Evolutionary conservation across 1,140 invertebrate species (phyloP), one percentile per base, ranked within the genome.

Genomic region (Brachionus manjavacas): DNA sequence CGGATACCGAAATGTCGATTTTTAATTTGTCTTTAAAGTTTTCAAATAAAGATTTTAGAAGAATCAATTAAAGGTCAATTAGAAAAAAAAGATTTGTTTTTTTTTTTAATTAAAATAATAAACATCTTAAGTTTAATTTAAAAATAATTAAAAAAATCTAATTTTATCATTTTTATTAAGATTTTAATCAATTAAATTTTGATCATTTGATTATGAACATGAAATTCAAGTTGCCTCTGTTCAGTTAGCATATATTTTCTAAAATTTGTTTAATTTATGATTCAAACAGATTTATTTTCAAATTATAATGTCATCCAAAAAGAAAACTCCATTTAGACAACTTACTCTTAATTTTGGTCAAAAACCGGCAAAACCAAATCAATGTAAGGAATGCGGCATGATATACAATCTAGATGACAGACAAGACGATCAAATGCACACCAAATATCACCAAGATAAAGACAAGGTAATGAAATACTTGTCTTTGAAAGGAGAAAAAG

Each of bases 311-410:
- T 76, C 72, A 49, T 46, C 72, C 7, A 46, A 49, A 76, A 76
- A 76, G 16, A 76, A 76, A 76, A 49, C 72, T 25, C 72, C 72
- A 20, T 76, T 76, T 25, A 76, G 49, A 25, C 72, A 76, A 76
- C 25, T 76, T 2, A 76, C 72, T n/a, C 25, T 76, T 25, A 76
- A 76, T 35, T 76, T 76, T 12, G 72, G 72, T 49, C 72, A 76
- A 49, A 76, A 76, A 76, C 41, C 72, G 28, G 20, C 72, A 0
- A 52, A 76, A 46, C 16, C 72, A 76, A 76, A 76, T 25, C 72
- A 76, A 35, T 76, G 72, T 3, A 76, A 76, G 12, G 72, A 76
- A 49, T 76, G 72, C n/a, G 72, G 72, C 8, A 76, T 76, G 72
- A 46, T 76, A 14, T 76, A 76, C 43, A 52, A 76, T 16, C 41